These are phyloP conservation scores for Galeopsomyia nigrocyanea DNA, from an alignment of 2,888 invertebrate species.

Conservation along the genomic window DNA sequence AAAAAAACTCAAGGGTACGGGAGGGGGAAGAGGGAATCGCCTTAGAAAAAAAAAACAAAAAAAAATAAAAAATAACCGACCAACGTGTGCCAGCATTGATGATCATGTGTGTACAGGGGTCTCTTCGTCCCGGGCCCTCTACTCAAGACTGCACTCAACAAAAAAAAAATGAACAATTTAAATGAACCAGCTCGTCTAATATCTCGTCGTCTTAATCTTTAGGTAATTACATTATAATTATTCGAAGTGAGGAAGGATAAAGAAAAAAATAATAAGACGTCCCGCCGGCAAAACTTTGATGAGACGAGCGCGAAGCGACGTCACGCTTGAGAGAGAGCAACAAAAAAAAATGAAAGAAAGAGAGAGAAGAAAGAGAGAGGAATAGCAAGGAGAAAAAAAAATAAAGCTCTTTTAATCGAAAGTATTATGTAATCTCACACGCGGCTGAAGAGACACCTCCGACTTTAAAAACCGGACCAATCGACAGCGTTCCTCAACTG, in stretches of 20 bases:
- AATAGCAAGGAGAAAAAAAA: not conserved
- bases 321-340: conserved; percentile 3
- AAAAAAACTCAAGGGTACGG: not conserved
- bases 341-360: not conserved
- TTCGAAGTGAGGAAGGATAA: conserved; percentile 15
- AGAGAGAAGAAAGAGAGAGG: conserved; percentile 1
- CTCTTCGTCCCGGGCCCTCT: conserved; percentile 49
- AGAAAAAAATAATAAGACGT: conserved; percentile 16
- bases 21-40: conserved; percentile 23
- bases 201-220: too few relatives aligned
- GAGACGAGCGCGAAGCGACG: too few relatives aligned
- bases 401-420: not conserved
- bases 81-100: too few relatives aligned
- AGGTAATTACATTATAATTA: too few relatives aligned
- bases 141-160: conserved; percentile 54
- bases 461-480: conserved; percentile 41
- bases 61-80: conserved; percentile 17
- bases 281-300: not conserved
- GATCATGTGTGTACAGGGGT: conserved; percentile 19
- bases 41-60: conserved; percentile 22
- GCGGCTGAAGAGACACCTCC: conserved; percentile 12
- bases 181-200: too few relatives aligned
- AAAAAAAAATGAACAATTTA: conserved; percentile 9
- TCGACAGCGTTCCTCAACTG: conserved; percentile 45
- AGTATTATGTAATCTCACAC: not conserved